Conservation (phyloP, 1,140 invertebrate genomes). For the Pseudobourletiella spinata region DNA sequence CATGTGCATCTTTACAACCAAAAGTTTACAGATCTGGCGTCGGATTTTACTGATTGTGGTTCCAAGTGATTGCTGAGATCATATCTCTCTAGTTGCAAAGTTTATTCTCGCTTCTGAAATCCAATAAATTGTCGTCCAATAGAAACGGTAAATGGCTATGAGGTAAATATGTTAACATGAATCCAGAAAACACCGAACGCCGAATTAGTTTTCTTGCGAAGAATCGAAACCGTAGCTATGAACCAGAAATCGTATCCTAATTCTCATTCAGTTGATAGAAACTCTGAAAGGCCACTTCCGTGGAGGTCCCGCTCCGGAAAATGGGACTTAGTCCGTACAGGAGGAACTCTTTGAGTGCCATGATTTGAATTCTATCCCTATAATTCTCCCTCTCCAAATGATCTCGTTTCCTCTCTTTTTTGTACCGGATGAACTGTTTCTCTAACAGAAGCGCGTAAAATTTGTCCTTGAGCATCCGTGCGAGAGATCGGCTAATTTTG, state of each 20-base stretch:
- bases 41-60: too few species aligned
- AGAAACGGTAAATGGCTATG: too few species aligned
- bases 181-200: too few species aligned
- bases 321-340: slow-evolving; percentile 16
- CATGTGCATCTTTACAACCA: too few species aligned
- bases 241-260: slow-evolving; percentile 9
- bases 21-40: too few species aligned
- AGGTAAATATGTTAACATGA: too few species aligned
- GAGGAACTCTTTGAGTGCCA: slow-evolving; percentile 28
- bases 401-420: background rate
- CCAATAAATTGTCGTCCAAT: too few species aligned
- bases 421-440: background rate
- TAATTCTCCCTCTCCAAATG: slow-evolving; percentile 2
- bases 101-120: too few species aligned
- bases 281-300: slow-evolving; percentile 10
- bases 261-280: slow-evolving; percentile 21
- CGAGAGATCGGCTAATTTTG: slow-evolving; percentile 7
- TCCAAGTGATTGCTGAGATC: too few species aligned
- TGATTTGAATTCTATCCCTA: slow-evolving; percentile 14
- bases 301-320: slow-evolving; percentile 5
- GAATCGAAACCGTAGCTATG: slow-evolving; percentile 10
- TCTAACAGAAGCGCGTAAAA: slow-evolving; percentile 10
- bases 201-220: too few species aligned
- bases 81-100: too few species aligned
- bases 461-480: slow-evolving; percentile 22